A percentile compares a stretch with the other conserved stretches of the same genome.
Conservation (phyloP, 2,888 invertebrate species). For the Pyrrhia umbra region DNA sequence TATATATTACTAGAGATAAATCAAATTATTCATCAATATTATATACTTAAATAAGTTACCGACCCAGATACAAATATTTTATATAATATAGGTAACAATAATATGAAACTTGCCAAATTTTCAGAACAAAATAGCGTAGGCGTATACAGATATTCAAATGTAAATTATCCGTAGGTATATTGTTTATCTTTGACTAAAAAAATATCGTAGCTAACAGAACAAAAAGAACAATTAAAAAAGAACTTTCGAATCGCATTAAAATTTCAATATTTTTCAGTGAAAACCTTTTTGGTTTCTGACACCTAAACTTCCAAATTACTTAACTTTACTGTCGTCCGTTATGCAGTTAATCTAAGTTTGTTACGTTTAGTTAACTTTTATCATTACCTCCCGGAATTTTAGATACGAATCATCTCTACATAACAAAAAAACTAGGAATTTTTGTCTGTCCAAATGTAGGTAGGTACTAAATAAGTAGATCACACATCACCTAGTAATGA, state of each 20-base stretch:
- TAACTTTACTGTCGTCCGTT: conserved; percentile 45
- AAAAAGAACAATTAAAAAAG: conserved; percentile 49
- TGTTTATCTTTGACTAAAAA: neutral
- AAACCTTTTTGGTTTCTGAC: conserved; percentile 26
- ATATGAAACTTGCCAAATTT: too few species aligned
- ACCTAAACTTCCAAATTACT: conserved; percentile 44
- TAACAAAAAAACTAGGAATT: neutral
- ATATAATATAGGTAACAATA: too few species aligned
- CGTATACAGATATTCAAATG: too few species aligned
- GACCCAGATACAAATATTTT: too few species aligned
- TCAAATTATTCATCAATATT: too few species aligned
- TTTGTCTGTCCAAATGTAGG: conserved; percentile 30
- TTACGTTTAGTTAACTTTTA: conserved; percentile 68
- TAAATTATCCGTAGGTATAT: too few species aligned
- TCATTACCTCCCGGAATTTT: conserved; percentile 65
- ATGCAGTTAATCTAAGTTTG: conserved; percentile 71
- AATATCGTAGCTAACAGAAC: conserved; percentile 14
- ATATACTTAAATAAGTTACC: too few species aligned
- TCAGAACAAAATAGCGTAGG: too few species aligned
- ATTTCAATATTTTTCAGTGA: conserved; percentile 41
- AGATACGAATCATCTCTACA: conserved; percentile 34
- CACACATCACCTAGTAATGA: neutral
- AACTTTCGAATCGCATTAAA: conserved; percentile 39
- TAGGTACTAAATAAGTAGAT: neutral
- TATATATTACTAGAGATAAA: too few species aligned